phyloP scores from a whole-genome alignment of 2,888 invertebrate species.

The Odontomyia ornata region DNA sequence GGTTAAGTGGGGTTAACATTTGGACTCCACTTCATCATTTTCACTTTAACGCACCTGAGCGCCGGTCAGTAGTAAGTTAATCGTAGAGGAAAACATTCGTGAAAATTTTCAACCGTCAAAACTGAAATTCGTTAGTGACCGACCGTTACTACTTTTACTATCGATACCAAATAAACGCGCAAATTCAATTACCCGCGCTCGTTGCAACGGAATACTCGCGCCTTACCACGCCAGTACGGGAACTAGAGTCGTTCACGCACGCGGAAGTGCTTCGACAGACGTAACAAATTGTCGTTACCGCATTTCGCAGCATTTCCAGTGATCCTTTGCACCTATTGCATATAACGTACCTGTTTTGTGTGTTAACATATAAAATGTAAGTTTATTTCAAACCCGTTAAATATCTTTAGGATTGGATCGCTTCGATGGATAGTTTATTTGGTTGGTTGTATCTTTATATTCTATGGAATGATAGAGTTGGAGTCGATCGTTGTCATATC shows the following conservation, averaged over 20 bases:
- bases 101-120: background rate
- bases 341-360: background rate
- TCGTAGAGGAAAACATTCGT: slow-evolving; percentile 16
- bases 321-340: slow-evolving; percentile 13
- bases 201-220: background rate
- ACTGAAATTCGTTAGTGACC: too few species aligned
- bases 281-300: background rate
- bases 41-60: slow-evolving; percentile 5
- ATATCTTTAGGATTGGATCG: background rate
- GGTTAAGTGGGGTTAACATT: slow-evolving; percentile 27
- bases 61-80: slow-evolving; percentile 26
- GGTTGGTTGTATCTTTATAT: background rate
- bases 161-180: background rate
- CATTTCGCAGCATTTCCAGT: background rate
- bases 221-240: background rate
- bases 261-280: slow-evolving; percentile 15
- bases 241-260: background rate
- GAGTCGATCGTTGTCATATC: background rate
- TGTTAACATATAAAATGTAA: slow-evolving; percentile 29
- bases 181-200: background rate
- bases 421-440: background rate
- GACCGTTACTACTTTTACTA: background rate
- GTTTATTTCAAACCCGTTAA: background rate
- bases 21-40: slow-evolving; percentile 18
- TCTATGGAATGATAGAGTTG: background rate